Percentiles rank a stretch among this genome's conserved stretches.
phyloP scores from a whole-genome alignment of 2,888 invertebrate species.

The Calliphora vomitoria region DNA sequence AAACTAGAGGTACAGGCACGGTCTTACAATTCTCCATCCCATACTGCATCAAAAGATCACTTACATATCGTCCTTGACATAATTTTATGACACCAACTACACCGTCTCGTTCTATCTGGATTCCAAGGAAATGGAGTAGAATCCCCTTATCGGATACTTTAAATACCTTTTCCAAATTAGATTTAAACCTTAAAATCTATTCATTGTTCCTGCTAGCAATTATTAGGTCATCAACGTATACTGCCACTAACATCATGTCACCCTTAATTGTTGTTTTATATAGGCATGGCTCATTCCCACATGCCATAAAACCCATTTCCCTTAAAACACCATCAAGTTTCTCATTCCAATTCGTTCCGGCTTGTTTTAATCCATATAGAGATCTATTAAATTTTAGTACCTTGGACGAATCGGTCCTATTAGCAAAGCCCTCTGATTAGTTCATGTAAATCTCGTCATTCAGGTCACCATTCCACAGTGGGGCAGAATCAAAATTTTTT shows the following conservation, averaged over 20 bases:
- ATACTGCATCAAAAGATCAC: conserved; percentile 32
- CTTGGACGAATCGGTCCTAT: conserved; percentile 26
- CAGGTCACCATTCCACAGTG: too few species aligned
- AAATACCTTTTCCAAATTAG: conserved; percentile 32
- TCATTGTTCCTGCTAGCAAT: conserved; percentile 58
- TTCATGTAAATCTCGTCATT: conserved; percentile 69
- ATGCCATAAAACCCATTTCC: conserved; percentile 59
- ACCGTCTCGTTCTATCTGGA: conserved; percentile 43
- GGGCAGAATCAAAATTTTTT: too few species aligned
- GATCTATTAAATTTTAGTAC: too few species aligned
- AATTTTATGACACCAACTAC: conserved; percentile 43
- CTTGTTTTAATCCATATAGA: conserved; percentile 76
- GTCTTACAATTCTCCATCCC: neutral
- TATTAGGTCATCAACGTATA: conserved; percentile 51
- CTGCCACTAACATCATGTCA: too few species aligned
- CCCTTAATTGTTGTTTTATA: too few species aligned
- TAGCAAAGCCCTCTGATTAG: conserved; percentile 64
- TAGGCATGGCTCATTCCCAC: conserved; percentile 22
- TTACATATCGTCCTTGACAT: conserved; percentile 39
- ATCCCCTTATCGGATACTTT: conserved; percentile 45
- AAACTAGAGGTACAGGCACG: conserved; percentile 1
- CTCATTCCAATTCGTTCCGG: conserved; percentile 75
- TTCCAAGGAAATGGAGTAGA: conserved; percentile 60
- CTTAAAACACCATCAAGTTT: conserved; percentile 68
- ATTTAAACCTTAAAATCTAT: conserved; percentile 44